Evolutionary conservation across 2,113 vertebrate species (phyloP).

Genomic region (Athene cunicularia): DNA sequence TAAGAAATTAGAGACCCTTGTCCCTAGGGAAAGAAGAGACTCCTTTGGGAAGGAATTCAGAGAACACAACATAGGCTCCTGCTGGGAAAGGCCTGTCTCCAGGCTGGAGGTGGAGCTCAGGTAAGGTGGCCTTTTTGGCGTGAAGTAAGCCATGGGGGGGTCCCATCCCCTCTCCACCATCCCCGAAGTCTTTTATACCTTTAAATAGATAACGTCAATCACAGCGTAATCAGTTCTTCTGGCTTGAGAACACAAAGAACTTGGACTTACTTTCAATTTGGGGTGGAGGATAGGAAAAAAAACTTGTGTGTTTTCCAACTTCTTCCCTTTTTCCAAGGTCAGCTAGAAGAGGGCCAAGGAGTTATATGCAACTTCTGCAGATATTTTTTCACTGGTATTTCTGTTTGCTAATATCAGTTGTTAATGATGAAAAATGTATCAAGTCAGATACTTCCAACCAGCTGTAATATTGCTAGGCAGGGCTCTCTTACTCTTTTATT

Average conservation of each 20-base stretch:
- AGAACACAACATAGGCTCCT: not conserved
- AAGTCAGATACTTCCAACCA: not conserved
- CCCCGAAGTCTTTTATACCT: not conserved
- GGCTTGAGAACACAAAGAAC: not conserved
- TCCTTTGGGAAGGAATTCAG: not conserved
- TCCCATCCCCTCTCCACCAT: not conserved
- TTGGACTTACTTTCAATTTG: not conserved
- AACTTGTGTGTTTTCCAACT: not conserved
- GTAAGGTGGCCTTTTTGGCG: not conserved
- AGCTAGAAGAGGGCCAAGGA: not conserved
- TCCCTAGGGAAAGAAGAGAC: not conserved
- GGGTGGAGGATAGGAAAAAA: not conserved
- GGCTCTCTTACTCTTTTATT: not conserved
- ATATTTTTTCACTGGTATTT: not conserved
- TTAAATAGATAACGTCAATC: not conserved
- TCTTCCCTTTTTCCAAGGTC: not conserved
- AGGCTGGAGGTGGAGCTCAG: not conserved
- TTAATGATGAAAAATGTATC: not conserved
- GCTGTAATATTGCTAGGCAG: not conserved
- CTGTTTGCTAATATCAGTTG: conserved; percentile 2
- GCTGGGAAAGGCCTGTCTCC: not conserved
- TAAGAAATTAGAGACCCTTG: not conserved
- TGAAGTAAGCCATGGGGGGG: not conserved
- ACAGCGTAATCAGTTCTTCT: not conserved
- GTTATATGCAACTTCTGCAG: not conserved